These are phyloP conservation scores for Acronicta psi DNA, from an alignment of 2,888 invertebrate species.

Conservation along the genomic window DNA sequence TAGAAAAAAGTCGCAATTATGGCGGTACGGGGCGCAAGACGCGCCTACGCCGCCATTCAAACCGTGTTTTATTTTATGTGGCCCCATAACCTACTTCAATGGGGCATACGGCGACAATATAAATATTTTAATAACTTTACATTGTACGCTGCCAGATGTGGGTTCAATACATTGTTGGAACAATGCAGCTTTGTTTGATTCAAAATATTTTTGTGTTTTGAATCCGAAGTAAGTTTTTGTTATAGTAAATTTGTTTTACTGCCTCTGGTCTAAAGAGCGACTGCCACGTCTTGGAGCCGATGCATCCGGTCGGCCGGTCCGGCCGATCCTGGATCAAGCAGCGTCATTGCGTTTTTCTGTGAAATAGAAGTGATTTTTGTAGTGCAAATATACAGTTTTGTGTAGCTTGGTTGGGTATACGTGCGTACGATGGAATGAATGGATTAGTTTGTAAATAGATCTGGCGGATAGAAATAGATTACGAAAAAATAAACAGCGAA, in stretches of 20 bases:
- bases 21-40: conserved; percentile 15
- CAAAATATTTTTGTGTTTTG: conserved; percentile 36
- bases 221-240: conserved; percentile 17
- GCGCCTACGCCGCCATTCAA: conserved; percentile 35
- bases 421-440: no score
- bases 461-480: conserved; percentile 13
- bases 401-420: no score
- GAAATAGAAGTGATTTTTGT: no score
- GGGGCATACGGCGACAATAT: conserved; percentile 52
- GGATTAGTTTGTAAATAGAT: conserved; percentile 16
- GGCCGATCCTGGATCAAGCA: no score
- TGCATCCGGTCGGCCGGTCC: no score
- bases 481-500: conserved; percentile 25
- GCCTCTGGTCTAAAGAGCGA: no score
- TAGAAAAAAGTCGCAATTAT: conserved; percentile 4
- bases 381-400: no score
- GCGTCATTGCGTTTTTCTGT: no score
- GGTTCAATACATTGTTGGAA: conserved; percentile 38
- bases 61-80: conserved; percentile 57
- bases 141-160: conserved; percentile 46
- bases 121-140: conserved; percentile 63
- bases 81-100: conserved; percentile 64
- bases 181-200: conserved; percentile 42
- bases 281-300: no score
- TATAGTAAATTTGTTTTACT: neutral